Base-by-base conservation (phyloP, 2,113 vertebrate species). In the Hippocampus comes region DNA sequence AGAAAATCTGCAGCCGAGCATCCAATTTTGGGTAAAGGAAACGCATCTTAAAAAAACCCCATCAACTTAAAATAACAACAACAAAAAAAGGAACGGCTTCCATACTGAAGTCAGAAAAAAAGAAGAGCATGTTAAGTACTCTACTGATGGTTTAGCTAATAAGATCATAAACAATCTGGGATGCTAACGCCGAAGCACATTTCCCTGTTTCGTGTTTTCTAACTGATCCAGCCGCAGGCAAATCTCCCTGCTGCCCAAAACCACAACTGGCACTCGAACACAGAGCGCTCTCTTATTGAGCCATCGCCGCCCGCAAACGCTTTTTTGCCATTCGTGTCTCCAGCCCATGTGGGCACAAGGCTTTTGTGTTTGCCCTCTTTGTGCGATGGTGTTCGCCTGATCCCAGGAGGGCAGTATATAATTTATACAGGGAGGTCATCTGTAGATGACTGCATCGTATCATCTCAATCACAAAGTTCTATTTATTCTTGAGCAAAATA, bases 1-100 rank as follows among this genome's bases (percentile, higher is more conserved):
- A 96, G 81, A 91, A 92, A 73, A 93, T 98, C 84, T 93, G 97
- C 83, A 91, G 91, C 53, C 92, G 91, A 75, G 93, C 95, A 2
- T 95, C 92, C 48, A 92, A 93, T 69, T 90, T 97, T 59, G 94
- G 96, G 97, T 98, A 93, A 69, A 69, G n/a, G 5, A 23, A 68
- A 56, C 38, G 25, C 10, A 27, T 10, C 56, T 27, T 27, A 12
- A 57, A n/a, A 34, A 61, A 30, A 34, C 15, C 5, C 34, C 34
- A 63, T 10, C 18, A 59, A 15, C 12, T 27, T 30, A 27, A 55
- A 38, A 11, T 61, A 12, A 43, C 11, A 18, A 30, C 11, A 59
- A 27, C 56, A 5, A 17, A 25, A 60, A 60, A 27, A 1, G 25
- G 2, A 61, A 17, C 5, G 20, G 11, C 57, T 7, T 60, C 11